Conservation (phyloP, 2,888 invertebrate genomes). For the Apamea anceps region DNA sequence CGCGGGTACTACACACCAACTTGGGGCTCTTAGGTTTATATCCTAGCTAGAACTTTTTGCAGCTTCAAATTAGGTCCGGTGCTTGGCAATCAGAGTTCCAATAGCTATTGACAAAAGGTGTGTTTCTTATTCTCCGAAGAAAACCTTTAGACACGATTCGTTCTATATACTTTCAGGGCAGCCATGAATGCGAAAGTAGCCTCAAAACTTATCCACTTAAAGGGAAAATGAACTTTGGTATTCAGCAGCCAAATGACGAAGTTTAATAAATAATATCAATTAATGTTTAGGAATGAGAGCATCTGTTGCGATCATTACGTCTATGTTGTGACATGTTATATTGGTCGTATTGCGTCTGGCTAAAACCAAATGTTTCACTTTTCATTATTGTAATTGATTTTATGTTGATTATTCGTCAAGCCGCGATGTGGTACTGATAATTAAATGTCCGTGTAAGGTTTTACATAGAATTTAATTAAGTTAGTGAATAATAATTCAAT, state of each 20-base stretch:
- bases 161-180: neutral
- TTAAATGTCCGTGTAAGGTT: conserved; percentile 44
- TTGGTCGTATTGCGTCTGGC: conserved; percentile 42
- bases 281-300: conserved; percentile 39
- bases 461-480: conserved; percentile 36
- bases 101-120: neutral
- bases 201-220: neutral
- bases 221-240: conserved; percentile 4
- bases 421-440: conserved; percentile 27
- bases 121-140: neutral
- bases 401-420: conserved; percentile 50
- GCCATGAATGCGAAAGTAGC: neutral
- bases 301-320: conserved; percentile 43
- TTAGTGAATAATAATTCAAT: conserved; percentile 25
- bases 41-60: neutral
- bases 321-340: conserved; percentile 10
- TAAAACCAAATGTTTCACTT: conserved; percentile 46
- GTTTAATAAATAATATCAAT: conserved; percentile 42
- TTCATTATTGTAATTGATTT: conserved; percentile 54
- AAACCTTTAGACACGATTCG: neutral
- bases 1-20: neutral
- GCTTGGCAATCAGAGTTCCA: neutral
- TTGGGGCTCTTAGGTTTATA: neutral
- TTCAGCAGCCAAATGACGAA: conserved; percentile 13
- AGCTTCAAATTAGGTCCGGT: neutral